phyloP scores from a whole-genome alignment of 2,797 vertebrate genomes.

The Mastacembelus armatus region DNA sequence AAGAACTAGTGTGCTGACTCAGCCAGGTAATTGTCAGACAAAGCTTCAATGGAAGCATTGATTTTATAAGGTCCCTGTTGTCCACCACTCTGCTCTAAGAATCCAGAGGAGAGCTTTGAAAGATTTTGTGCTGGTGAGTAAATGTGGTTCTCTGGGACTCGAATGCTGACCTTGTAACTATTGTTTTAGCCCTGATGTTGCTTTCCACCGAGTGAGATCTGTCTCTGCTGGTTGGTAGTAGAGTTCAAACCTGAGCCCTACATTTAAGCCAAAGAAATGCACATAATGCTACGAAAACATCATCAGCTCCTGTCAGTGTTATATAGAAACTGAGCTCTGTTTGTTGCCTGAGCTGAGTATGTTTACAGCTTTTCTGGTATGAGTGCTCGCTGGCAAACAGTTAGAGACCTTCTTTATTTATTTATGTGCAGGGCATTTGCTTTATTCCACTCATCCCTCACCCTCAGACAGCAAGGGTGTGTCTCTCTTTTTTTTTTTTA shows the following conservation, averaged over 20 bases:
- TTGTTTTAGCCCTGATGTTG: conserved; percentile 11
- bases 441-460: conserved; percentile 17
- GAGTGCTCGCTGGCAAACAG: conserved; percentile 30
- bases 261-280: neutral
- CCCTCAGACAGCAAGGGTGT: neutral
- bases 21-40: conserved; percentile 27
- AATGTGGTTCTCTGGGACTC: conserved; percentile 20
- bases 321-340: neutral
- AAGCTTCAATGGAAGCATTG: conserved; percentile 39
- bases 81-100: conserved; percentile 33
- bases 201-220: conserved; percentile 17
- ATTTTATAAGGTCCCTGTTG: conserved; percentile 43
- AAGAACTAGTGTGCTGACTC: conserved; percentile 31
- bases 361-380: conserved; percentile 11
- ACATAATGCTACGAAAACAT: neutral
- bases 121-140: conserved; percentile 9
- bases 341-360: conserved; percentile 14
- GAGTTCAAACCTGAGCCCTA: neutral
- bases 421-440: conserved; percentile 39
- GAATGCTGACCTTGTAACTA: conserved; percentile 24
- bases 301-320: neutral
- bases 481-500: conserved; percentile 14
- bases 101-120: conserved; percentile 41
- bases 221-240: neutral
- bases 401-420: conserved; percentile 39